These are phyloP conservation scores for Lophotis ruficrista DNA, from an alignment of 2,113 vertebrate species.

Conservation along the genomic window DNA sequence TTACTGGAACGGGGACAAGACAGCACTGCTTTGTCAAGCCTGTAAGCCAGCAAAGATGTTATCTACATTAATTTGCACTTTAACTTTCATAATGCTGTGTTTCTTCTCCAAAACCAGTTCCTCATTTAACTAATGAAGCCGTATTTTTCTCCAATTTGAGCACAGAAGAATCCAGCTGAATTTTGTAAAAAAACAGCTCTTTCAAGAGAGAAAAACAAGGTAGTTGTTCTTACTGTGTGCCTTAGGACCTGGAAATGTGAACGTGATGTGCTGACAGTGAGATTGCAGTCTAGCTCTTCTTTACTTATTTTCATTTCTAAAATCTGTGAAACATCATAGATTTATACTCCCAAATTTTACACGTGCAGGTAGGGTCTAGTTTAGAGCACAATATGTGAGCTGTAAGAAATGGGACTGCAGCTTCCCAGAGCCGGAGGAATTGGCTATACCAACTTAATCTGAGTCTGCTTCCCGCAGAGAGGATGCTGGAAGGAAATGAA, in stretches of 20 bases:
- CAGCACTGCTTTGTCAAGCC: neutral
- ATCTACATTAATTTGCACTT: neutral
- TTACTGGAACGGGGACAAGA: neutral
- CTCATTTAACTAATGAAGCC: neutral
- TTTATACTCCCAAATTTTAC: neutral
- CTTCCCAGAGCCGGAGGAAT: conserved; percentile 36
- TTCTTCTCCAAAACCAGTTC: neutral
- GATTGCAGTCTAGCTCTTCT: neutral
- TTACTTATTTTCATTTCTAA: conserved; percentile 2
- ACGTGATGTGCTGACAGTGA: neutral
- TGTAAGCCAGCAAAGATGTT: neutral
- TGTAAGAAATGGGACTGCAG: conserved; percentile 9
- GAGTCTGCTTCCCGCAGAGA: conserved; percentile 56
- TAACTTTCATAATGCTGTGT: neutral
- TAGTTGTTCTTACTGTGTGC: neutral
- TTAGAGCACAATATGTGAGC: neutral
- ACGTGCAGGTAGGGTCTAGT: neutral
- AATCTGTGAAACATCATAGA: neutral
- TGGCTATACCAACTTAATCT: conserved; percentile 16
- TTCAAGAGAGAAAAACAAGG: neutral
- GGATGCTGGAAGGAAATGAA: conserved; percentile 54
- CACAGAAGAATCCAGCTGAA: neutral
- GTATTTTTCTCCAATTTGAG: neutral
- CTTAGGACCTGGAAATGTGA: neutral
- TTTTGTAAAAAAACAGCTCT: neutral